Percentiles rank a stretch among this genome's conserved stretches.
These are phyloP conservation scores for Habropoda laboriosa DNA, from an alignment of 1,140 invertebrate species.

Conservation along the genomic window DNA sequence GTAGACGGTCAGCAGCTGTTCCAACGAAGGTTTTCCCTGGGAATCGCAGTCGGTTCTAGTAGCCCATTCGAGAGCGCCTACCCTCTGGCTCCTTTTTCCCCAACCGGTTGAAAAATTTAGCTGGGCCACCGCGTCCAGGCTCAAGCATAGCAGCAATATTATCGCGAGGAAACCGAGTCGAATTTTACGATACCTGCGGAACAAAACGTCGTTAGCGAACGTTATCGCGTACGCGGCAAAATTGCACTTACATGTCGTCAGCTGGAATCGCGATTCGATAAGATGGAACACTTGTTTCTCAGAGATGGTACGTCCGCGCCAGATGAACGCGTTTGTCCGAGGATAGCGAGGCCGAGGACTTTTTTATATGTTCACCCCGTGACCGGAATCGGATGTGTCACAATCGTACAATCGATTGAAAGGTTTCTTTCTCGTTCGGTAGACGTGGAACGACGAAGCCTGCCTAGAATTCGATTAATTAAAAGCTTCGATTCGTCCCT, in stretches of 20 bases:
- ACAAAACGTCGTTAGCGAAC: background rate
- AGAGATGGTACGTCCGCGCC: background rate
- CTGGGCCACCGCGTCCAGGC: constrained; percentile 67
- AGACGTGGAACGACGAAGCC: constrained; percentile 8
- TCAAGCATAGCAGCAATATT: constrained; percentile 63
- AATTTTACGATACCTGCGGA: constrained; percentile 55
- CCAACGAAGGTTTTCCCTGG: constrained; percentile 32
- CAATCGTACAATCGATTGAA: background rate
- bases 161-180: constrained; percentile 39
- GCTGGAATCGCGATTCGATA: background rate
- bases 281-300: too few relatives aligned
- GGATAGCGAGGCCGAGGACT: background rate
- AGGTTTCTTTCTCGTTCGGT: constrained; percentile 11
- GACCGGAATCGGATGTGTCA: background rate
- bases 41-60: constrained; percentile 15
- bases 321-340: constrained; percentile 19
- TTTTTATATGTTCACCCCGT: constrained; percentile 54
- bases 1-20: constrained; percentile 67
- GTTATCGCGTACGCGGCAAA: too few relatives aligned
- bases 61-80: constrained; percentile 40
- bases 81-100: constrained; percentile 71
- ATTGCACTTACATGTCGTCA: constrained; percentile 30
- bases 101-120: constrained; percentile 78
- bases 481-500: background rate
- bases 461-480: constrained; percentile 13